Evolutionary conservation across 2,888 invertebrate genomes (phyloP).

Genomic region (Leuctra nigra): DNA sequence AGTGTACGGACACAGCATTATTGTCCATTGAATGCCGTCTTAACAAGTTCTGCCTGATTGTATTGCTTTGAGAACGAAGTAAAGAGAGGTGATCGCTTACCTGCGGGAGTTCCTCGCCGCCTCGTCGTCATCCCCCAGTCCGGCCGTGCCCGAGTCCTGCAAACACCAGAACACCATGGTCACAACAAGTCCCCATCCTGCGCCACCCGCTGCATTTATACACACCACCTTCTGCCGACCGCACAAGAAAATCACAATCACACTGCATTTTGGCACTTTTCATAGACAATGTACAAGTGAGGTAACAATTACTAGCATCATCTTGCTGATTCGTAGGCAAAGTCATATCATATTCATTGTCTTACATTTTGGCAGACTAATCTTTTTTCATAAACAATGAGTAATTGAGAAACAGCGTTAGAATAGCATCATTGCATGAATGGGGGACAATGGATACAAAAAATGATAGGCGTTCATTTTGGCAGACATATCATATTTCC

Average conservation of each 20-base stretch:
- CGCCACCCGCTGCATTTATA: background rate
- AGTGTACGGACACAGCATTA: too few relatives aligned
- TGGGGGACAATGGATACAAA: background rate
- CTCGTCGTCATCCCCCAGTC: constrained; percentile 47
- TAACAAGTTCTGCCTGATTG: too few relatives aligned
- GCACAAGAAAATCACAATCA: too few relatives aligned
- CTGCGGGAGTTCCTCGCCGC: constrained; percentile 46
- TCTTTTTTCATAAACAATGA: background rate
- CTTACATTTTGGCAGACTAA: background rate
- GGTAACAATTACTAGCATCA: background rate
- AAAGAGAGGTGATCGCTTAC: constrained; percentile 34
- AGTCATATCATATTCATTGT: background rate
- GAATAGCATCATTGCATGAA: background rate
- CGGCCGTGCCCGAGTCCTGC: constrained; percentile 48
- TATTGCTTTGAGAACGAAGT: background rate
- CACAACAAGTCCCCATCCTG: background rate
- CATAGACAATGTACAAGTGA: constrained; percentile 1
- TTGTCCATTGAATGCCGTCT: too few relatives aligned
- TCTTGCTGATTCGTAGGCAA: constrained; percentile 14
- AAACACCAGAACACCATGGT: constrained; percentile 34
- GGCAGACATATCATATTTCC: constrained; percentile 8
- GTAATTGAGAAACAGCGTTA: background rate
- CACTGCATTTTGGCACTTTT: constrained; percentile 1
- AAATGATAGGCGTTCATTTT: background rate
- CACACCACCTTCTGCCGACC: too few relatives aligned